Percentiles rank a stretch among this genome's conserved stretches.
Conservation (phyloP, 2,888 invertebrate species). For the Tricholauxania praeusta region DNA sequence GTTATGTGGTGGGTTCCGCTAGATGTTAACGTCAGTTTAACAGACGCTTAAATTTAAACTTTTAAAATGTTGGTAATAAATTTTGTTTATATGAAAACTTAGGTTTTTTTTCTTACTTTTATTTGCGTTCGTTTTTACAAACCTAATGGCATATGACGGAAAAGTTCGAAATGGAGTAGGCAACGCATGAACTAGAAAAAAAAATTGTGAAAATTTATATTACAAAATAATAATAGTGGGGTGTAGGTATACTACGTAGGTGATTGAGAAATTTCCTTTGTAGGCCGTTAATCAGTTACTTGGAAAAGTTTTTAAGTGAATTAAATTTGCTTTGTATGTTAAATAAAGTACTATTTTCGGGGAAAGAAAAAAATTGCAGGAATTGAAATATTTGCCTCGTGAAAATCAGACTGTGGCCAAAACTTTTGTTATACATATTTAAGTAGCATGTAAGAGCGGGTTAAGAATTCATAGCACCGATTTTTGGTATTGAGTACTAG, state of each 20-base stretch:
- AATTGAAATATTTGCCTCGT: too few species aligned
- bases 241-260: not conserved
- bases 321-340: too few species aligned
- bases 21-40: slow-evolving; percentile 10
- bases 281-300: slow-evolving; percentile 7
- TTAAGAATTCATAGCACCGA: too few species aligned
- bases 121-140: not conserved
- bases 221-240: not conserved
- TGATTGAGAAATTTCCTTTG: not conserved
- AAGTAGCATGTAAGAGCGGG: too few species aligned
- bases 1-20: not conserved
- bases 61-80: slow-evolving; percentile 9
- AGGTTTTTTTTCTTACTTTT: not conserved
- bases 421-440: too few species aligned
- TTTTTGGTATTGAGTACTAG: too few species aligned
- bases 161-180: not conserved
- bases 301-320: not conserved
- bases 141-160: slow-evolving; percentile 12
- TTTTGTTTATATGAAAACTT: not conserved
- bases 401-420: too few species aligned
- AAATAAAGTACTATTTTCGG: too few species aligned
- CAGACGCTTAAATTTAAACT: slow-evolving; percentile 15
- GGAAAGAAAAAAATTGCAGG: too few species aligned
- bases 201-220: too few species aligned
- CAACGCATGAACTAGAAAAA: not conserved